These are phyloP conservation scores for Hyposmocoma kahamanoa DNA, from an alignment of 1,140 invertebrate species.

Conservation along the genomic window DNA sequence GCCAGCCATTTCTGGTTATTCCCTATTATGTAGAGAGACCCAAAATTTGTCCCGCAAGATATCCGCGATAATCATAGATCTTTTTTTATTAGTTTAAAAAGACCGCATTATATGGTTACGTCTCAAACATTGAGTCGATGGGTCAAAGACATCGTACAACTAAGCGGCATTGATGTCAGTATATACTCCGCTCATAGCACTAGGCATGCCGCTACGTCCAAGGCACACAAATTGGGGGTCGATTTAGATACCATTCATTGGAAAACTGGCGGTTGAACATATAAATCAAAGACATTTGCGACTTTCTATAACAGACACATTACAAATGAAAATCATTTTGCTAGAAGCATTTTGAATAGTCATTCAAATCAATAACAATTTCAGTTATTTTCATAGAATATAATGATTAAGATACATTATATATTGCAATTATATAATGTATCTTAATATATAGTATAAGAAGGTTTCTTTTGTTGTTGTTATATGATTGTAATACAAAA, in stretches of 20 bases:
- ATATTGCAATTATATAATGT: too few relatives aligned
- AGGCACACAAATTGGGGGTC: conserved; percentile 15
- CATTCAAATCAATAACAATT: neutral
- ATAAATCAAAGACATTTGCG: conserved; percentile 14
- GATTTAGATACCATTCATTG: conserved; percentile 14
- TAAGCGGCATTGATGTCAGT: conserved; percentile 13
- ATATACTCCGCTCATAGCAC: conserved; percentile 23
- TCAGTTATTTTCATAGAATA: neutral
- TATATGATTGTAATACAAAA: too few relatives aligned
- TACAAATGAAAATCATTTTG: neutral
- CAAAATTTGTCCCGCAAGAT: neutral
- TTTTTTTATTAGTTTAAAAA: neutral
- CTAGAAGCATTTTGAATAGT: neutral
- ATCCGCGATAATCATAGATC: neutral
- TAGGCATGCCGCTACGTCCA: conserved; percentile 22
- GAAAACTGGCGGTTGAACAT: conserved; percentile 21
- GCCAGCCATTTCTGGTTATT: neutral
- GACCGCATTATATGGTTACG: neutral
- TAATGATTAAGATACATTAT: too few relatives aligned
- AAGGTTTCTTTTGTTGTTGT: too few relatives aligned
- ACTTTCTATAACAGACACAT: conserved; percentile 14
- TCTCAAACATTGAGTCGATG: conserved; percentile 5
- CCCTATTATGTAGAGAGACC: neutral
- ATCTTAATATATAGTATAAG: too few relatives aligned
- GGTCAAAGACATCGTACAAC: neutral